Conservation (phyloP, 2,888 invertebrate species). For the Epiblema foenella region DNA sequence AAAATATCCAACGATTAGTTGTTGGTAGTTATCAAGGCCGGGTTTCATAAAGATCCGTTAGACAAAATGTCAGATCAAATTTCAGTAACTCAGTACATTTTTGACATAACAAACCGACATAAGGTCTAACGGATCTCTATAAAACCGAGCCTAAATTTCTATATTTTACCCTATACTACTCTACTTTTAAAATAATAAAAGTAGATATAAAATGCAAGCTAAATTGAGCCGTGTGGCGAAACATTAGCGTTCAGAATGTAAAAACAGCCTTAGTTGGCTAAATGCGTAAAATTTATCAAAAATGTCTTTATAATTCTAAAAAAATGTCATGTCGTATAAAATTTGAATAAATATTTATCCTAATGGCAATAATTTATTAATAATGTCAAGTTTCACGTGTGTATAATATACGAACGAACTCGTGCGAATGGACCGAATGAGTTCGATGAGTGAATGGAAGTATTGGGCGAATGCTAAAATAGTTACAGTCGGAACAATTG, state of each 20-base stretch:
- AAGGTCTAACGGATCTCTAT: too few species aligned
- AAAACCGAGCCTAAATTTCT: too few species aligned
- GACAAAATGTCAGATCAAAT: too few species aligned
- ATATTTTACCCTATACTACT: slow-evolving; percentile 13
- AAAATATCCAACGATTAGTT: slow-evolving; percentile 10
- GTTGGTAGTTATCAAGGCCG: slow-evolving; percentile 7
- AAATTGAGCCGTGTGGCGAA: slow-evolving; percentile 15
- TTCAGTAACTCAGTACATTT: too few species aligned
- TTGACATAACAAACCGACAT: too few species aligned
- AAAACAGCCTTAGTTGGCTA: slow-evolving; percentile 18
- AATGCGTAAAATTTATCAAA: slow-evolving; percentile 26
- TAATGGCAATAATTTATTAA: slow-evolving; percentile 50
- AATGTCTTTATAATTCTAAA: slow-evolving; percentile 28
- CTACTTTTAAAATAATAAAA: slow-evolving; percentile 29
- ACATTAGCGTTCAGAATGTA: slow-evolving; percentile 30
- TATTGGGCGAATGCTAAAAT: not conserved
- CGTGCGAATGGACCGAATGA: not conserved
- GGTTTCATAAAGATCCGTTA: too few species aligned
- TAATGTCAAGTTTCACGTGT: slow-evolving; percentile 16
- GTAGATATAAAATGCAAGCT: slow-evolving; percentile 27
- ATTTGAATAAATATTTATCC: slow-evolving; percentile 46
- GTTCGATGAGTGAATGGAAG: too few species aligned
- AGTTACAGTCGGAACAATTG: not conserved
- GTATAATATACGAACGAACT: not conserved
- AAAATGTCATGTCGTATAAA: slow-evolving; percentile 15